These are phyloP conservation scores for Burhinus bistriatus DNA, from an alignment of 2,113 vertebrate species.

Conservation along the genomic window DNA sequence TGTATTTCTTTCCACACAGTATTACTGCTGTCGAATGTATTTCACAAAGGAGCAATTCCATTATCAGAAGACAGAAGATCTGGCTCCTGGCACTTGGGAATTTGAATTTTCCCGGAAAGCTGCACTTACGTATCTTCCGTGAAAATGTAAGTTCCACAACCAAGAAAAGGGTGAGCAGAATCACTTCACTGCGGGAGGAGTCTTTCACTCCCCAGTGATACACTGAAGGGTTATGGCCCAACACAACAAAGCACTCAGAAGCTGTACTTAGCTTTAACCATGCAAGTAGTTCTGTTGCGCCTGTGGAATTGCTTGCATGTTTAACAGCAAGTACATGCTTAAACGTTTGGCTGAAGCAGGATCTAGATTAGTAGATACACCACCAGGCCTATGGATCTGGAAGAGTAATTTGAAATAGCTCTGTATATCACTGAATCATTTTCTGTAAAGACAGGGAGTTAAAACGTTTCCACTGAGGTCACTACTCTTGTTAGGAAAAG, in stretches of 20 bases:
- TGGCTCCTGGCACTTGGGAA: slow-evolving; percentile 80
- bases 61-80: slow-evolving; percentile 78
- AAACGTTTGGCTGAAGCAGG: slow-evolving; percentile 43
- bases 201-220: slow-evolving; percentile 27
- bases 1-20: slow-evolving; percentile 85
- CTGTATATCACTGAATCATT: slow-evolving; percentile 69
- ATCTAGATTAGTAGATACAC: slow-evolving; percentile 41
- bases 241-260: slow-evolving; percentile 55
- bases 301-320: background rate
- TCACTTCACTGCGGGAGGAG: slow-evolving; percentile 52
- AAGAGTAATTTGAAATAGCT: slow-evolving; percentile 71
- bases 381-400: slow-evolving; percentile 70
- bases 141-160: slow-evolving; percentile 71
- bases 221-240: slow-evolving; percentile 42
- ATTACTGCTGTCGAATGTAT: slow-evolving; percentile 77
- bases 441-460: slow-evolving; percentile 66
- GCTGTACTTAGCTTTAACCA: background rate
- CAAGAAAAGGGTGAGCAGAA: slow-evolving; percentile 65
- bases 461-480: slow-evolving; percentile 76
- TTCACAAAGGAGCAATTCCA: slow-evolving; percentile 79
- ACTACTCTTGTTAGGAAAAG: slow-evolving; percentile 74
- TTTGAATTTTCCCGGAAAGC: slow-evolving; percentile 74
- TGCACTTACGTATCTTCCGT: slow-evolving; percentile 69
- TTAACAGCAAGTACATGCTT: background rate
- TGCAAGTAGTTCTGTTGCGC: background rate